phyloP scores from a whole-genome alignment of 2,888 invertebrate genomes.

The Aelia acuminata region DNA sequence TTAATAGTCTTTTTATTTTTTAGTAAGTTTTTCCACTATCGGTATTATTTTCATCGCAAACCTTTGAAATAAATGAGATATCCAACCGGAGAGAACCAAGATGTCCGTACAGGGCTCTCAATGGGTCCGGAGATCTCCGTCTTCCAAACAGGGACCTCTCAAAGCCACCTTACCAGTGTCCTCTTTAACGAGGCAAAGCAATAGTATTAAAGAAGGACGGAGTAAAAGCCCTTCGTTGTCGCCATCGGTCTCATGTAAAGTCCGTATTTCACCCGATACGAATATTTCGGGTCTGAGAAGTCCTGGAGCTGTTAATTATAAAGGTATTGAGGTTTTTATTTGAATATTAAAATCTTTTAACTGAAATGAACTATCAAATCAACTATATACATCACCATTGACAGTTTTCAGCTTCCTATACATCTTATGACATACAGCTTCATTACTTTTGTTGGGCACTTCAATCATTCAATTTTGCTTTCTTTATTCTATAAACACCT shows the following conservation, averaged over 20 bases:
- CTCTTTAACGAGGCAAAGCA: slow-evolving; percentile 78
- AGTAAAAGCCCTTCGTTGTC: slow-evolving; percentile 76
- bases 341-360: not conserved
- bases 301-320: slow-evolving; percentile 80
- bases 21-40: not conserved
- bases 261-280: slow-evolving; percentile 77
- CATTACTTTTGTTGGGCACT: not conserved
- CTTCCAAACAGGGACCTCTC: slow-evolving; percentile 77
- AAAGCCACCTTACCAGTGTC: slow-evolving; percentile 83
- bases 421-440: not conserved
- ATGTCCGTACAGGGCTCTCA: slow-evolving; percentile 72
- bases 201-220: slow-evolving; percentile 75
- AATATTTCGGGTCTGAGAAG: slow-evolving; percentile 78
- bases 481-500: not conserved
- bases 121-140: slow-evolving; percentile 77
- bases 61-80: slow-evolving; percentile 51
- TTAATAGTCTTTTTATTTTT: not conserved
- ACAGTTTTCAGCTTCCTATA: not conserved
- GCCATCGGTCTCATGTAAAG: slow-evolving; percentile 78
- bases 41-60: slow-evolving; percentile 15
- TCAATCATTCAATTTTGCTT: not conserved
- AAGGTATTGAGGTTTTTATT: slow-evolving; percentile 72
- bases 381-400: not conserved
- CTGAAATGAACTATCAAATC: not conserved
- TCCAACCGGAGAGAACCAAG: slow-evolving; percentile 64